Evolutionary conservation across 2,113 vertebrate genomes (phyloP).

Genomic region (Miniopterus natalensis): DNA sequence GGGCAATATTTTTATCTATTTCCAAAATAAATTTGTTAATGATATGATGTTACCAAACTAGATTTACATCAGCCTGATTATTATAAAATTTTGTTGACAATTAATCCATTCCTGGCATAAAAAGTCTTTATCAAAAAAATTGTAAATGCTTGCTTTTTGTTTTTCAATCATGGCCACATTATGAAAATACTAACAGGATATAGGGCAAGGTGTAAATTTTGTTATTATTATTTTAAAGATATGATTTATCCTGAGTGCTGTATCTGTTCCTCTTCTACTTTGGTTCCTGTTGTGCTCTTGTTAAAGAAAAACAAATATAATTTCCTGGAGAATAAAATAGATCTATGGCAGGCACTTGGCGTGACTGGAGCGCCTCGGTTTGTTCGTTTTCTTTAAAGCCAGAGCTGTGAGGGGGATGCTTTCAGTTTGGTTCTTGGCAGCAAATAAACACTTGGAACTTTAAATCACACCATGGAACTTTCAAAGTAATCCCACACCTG

Average conservation of each 20-base stretch:
- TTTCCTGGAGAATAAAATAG: conserved; percentile 92
- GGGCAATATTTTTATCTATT: conserved; percentile 91
- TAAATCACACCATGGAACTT: conserved; percentile 27
- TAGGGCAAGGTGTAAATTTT: conserved; percentile 92
- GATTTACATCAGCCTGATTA: conserved; percentile 88
- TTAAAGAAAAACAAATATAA: conserved; percentile 92
- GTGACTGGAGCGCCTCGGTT: conserved; percentile 90
- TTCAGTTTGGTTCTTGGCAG: conserved; percentile 91
- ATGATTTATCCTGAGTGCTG: conserved; percentile 93
- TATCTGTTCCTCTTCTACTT: conserved; percentile 93
- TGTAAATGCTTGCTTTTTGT: conserved; percentile 92
- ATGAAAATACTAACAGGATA: conserved; percentile 91
- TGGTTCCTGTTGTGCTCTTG: conserved; percentile 94
- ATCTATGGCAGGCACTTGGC: conserved; percentile 93
- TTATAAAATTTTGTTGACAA: conserved; percentile 89
- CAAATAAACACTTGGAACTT: conserved; percentile 90
- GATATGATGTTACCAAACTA: conserved; percentile 86
- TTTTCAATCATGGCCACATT: conserved; percentile 91
- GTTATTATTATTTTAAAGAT: conserved; percentile 92
- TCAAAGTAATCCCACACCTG: background rate
- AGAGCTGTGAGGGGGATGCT: conserved; percentile 86
- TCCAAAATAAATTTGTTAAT: conserved; percentile 89
- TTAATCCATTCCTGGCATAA: conserved; percentile 90
- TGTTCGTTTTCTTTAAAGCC: conserved; percentile 88
- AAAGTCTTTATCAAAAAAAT: conserved; percentile 89